Percentiles rank a stretch among this genome's conserved stretches.
phyloP scores from a whole-genome alignment of 2,113 vertebrate species.

The Myanophis thanlyinensis region DNA sequence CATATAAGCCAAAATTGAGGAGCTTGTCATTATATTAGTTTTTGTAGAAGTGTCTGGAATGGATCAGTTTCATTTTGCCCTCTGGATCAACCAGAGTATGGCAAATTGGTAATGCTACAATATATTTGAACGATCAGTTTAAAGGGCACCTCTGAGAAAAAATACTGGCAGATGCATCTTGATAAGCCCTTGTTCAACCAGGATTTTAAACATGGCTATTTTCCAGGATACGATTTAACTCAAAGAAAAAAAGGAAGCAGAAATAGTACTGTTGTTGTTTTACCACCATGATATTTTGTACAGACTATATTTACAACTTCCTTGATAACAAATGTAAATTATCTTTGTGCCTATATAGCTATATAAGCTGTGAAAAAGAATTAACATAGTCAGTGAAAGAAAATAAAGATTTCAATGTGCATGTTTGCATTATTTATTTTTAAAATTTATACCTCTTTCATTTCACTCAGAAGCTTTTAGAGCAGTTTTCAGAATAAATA shows the following conservation, averaged over 20 bases:
- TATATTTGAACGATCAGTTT: conserved; percentile 44
- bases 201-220: conserved; percentile 1
- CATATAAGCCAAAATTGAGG: background rate
- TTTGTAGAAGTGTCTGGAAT: background rate
- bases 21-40: background rate
- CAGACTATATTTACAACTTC: background rate
- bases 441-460: background rate
- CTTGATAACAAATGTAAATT: background rate
- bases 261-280: background rate
- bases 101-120: conserved; percentile 6
- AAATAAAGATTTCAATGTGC: conserved; percentile 23
- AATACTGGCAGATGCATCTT: background rate
- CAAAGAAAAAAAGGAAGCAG: background rate
- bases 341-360: background rate
- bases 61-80: conserved; percentile 16
- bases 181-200: conserved; percentile 32
- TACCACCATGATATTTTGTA: background rate
- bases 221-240: conserved; percentile 23
- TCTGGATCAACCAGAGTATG: background rate
- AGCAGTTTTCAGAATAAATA: background rate
- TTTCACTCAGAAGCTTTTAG: background rate
- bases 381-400: background rate
- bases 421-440: background rate
- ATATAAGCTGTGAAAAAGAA: background rate
- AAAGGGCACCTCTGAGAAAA: conserved; percentile 43